Percentiles rank a stretch among this genome's conserved stretches.
phyloP scores from a whole-genome alignment of 1,140 invertebrate genomes.

The Sitophilus oryzae region DNA sequence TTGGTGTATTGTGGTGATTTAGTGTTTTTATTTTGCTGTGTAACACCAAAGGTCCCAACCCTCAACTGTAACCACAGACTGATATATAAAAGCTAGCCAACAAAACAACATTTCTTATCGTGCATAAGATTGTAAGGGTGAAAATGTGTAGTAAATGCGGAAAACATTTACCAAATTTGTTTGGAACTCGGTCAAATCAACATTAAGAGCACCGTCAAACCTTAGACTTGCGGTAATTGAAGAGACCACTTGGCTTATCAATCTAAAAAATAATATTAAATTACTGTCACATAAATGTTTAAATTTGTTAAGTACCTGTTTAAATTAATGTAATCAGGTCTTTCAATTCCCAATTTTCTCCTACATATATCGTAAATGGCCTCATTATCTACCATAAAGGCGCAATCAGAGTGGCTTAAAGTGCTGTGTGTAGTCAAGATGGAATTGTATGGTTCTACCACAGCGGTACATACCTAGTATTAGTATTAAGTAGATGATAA shows the following conservation, averaged over 20 bases:
- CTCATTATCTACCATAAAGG: constrained; percentile 65
- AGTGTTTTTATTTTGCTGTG: too few species aligned
- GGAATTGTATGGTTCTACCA: constrained; percentile 67
- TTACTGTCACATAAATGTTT: neutral
- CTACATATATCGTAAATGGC: constrained; percentile 68
- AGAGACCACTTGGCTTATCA: constrained; percentile 66
- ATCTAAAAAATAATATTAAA: constrained; percentile 27
- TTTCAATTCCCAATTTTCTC: constrained; percentile 57
- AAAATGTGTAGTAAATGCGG: too few species aligned
- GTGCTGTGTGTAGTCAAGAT: constrained; percentile 58
- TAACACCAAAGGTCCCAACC: too few species aligned
- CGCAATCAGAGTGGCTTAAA: constrained; percentile 56
- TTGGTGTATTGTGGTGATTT: too few species aligned
- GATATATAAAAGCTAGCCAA: too few species aligned
- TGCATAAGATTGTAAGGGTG: too few species aligned
- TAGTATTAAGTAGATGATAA: too few species aligned
- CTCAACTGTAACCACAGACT: too few species aligned
- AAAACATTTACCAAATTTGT: constrained; percentile 50
- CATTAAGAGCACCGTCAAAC: constrained; percentile 70
- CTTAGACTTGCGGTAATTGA: constrained; percentile 70
- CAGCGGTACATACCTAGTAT: constrained; percentile 49
- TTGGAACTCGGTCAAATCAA: constrained; percentile 78
- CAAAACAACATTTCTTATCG: too few species aligned
- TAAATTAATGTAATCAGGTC: constrained; percentile 57
- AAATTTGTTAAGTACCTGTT: constrained; percentile 39